phyloP scores from a whole-genome alignment of 1,140 invertebrate genomes.

The Atopsyche davidsoni region DNA sequence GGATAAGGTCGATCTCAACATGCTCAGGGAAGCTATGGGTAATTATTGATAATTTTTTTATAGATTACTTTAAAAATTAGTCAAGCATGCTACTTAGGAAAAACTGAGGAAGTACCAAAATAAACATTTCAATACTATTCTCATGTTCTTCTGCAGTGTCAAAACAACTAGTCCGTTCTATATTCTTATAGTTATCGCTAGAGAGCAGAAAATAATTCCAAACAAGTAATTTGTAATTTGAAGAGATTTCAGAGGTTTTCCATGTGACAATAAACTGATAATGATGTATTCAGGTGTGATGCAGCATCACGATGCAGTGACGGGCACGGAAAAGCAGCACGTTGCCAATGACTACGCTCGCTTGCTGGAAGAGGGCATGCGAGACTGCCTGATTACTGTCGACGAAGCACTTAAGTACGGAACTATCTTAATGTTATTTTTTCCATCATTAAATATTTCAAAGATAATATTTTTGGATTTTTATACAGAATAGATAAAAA shows the following conservation, averaged over 20 bases:
- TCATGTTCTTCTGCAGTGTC: too few relatives aligned
- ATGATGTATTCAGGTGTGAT: conserved; percentile 77
- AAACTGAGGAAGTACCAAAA: too few relatives aligned
- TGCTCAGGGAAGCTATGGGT: conserved; percentile 47
- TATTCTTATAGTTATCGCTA: too few relatives aligned
- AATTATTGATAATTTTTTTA: conserved; percentile 2
- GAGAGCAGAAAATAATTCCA: too few relatives aligned
- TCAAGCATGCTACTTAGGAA: too few relatives aligned
- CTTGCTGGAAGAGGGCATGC: conserved; percentile 55
- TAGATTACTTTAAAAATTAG: not conserved
- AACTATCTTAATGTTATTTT: conserved; percentile 4
- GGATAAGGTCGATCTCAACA: conserved; percentile 38
- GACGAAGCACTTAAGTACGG: conserved; percentile 42
- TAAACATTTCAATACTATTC: too few relatives aligned
- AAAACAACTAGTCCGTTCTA: too few relatives aligned
- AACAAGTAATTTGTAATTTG: too few relatives aligned
- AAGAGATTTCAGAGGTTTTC: too few relatives aligned
- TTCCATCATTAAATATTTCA: not conserved
- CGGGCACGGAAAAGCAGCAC: conserved; percentile 88
- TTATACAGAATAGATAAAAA: too few relatives aligned
- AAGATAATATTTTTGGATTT: conserved; percentile 3
- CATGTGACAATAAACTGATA: too few relatives aligned
- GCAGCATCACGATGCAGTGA: conserved; percentile 88
- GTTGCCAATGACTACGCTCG: conserved; percentile 82
- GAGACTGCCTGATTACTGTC: conserved; percentile 49